Base-by-base conservation (phyloP, 1,140 invertebrate genomes). In the Listronotus oregonensis region DNA sequence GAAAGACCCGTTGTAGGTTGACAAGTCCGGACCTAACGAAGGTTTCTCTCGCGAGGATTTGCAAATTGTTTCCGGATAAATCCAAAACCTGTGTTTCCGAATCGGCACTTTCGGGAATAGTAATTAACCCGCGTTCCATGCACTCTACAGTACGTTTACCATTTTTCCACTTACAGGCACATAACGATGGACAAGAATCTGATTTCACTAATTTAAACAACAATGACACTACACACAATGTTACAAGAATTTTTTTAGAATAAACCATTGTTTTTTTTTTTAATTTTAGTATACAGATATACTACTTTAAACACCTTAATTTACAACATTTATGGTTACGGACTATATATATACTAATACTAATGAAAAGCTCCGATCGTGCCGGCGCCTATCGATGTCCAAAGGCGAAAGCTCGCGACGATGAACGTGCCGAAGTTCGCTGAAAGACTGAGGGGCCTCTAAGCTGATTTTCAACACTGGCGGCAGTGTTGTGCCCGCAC, bases 121-220 rank as follows among this genome's bases (percentile, higher is more conserved):
- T 88, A 67, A 90, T 92, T 49, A 96, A 84, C 32, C 85, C 87
- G 14, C 90, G 86, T 78, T 93, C 87, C 59, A 88, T 85, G 80
- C 94, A 96, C 80, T 95, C 93, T 17, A 94, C 93, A 18, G 91
- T 93, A 73, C 92, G 89, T 81, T 96, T 95, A 62, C 93, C 93
- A 72, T 89, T 87, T 81, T 95, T 94, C 94, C 94, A 96, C 80
- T 94, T 95, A 81, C 93, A 96, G 64, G 85, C 84, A 79, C 94
- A 96, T 70, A 90, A 87, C 18, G 86, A 85, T 44, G 91, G 89
- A 73, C 92, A 94, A 66, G 82, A 83, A 64, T 79, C 82, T 63
- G 52, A 51, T 3, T 11, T 32, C 11, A 50, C 34, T 12, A 59
- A 9, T 6, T 12, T 21, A 18, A 21, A n/a, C 18, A 31, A 27